Evolutionary conservation across 1,140 invertebrate genomes (phyloP), one percentile per base, ranked within the genome.

Genomic region (Penaeus chinensis): DNA sequence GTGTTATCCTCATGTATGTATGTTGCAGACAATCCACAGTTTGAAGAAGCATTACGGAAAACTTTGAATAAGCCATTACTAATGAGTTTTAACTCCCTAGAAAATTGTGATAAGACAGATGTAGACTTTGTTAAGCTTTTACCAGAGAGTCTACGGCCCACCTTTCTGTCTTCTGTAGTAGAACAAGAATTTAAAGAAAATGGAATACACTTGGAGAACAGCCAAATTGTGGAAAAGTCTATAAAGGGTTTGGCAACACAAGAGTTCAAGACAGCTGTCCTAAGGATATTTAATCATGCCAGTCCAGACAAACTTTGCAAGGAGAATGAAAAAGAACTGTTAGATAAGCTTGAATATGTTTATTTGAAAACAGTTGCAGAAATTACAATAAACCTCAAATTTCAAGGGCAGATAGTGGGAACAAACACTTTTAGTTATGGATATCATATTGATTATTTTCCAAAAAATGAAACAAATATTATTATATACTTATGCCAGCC

Each of bases 201-300:
- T 62, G 27, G 24, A 54, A 4, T 60, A 66, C 4, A 79, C 13
- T 22, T 42, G 19, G 22, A 19, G 62, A 65, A 20, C 54, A 54
- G 54, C 54, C 54, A 11, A 13, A 54, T 54, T 54, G 54, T 54
- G 8, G 0, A 13, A 22, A 13, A 85, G 63, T 3, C 66, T 16
- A 69, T n/a, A 54, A 71, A 27, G 3, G 11, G 54, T 22, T 27
- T 85, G 10, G 22, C n/a, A 24, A 63, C 54, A 19, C 8, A 63
- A 42, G 8, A 13, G 24, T 79, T 85, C 37, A 77, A 85, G 32
- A n/a, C 27, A 7, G 84, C 76, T 27, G 37, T 85, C 22, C 27
- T 79, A 42, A 63, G 84, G 65, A n/a, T 85, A 32, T 54, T 85
- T 47, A 63, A 85, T 54, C 84, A 85, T 47, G 20, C 61, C 76